A percentile compares a stretch with the other conserved stretches of the same genome.
Conservation (phyloP, 2,797 vertebrate genomes). For the Enteromius mattozi region DNA sequence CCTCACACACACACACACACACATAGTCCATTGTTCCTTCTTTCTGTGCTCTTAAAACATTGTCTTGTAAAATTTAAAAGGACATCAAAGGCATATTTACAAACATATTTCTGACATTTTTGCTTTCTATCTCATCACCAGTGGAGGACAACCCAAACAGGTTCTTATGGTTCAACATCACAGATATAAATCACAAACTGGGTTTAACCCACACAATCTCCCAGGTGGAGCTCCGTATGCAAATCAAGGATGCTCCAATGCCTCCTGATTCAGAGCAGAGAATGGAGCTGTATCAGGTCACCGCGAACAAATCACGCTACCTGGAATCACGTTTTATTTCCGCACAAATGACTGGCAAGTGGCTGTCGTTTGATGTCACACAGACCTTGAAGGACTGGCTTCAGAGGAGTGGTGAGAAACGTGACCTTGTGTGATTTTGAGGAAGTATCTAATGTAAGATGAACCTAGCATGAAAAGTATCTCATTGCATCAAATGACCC, state of each 20-base stretch:
- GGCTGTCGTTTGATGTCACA: constrained; percentile 83
- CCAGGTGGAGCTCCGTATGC: constrained; percentile 78
- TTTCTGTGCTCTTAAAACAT: not conserved
- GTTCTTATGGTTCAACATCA: constrained; percentile 68
- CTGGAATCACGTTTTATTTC: constrained; percentile 73
- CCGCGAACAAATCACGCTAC: constrained; percentile 59
- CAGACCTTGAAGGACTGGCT: constrained; percentile 76
- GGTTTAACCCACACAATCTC: constrained; percentile 62
- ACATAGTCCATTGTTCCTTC: not conserved
- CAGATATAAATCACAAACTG: constrained; percentile 66
- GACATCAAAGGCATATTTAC: not conserved
- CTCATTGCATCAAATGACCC: not conserved
- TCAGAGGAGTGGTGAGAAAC: constrained; percentile 66
- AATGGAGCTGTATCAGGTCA: constrained; percentile 75
- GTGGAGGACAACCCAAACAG: constrained; percentile 46
- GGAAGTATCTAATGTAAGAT: not conserved
- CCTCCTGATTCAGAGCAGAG: constrained; percentile 62
- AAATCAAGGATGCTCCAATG: constrained; percentile 54
- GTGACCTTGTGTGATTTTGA: not conserved
- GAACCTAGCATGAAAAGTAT: not conserved
- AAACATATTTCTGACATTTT: not conserved
- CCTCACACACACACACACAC: not conserved
- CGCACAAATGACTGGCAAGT: constrained; percentile 55
- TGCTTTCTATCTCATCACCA: constrained; percentile 21
- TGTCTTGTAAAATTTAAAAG: not conserved